A percentile compares a stretch with the other conserved stretches of the same genome.
These are phyloP conservation scores for Fistularia commersonii DNA, from an alignment of 2,797 vertebrate genomes.

Conservation along the genomic window DNA sequence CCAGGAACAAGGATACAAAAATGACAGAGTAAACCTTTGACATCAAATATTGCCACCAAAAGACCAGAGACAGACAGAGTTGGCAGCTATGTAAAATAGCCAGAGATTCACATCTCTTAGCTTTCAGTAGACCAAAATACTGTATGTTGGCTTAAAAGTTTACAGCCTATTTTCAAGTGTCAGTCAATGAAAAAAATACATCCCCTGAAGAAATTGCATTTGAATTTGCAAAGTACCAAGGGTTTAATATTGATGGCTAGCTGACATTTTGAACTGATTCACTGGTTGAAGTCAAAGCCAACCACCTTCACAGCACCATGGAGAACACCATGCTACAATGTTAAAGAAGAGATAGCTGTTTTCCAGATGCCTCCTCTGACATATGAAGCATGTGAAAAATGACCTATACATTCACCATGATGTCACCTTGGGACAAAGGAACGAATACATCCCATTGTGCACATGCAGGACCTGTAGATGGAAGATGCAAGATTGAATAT, in stretches of 20 bases:
- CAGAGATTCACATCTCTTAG: conserved; percentile 61
- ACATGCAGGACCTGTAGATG: conserved; percentile 21
- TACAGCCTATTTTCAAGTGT: conserved; percentile 37
- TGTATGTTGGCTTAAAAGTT: conserved; percentile 6
- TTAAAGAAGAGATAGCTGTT: conserved; percentile 58
- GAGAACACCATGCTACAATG: conserved; percentile 59
- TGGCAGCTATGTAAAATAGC: conserved; percentile 69
- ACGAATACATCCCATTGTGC: conserved; percentile 19
- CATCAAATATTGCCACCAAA: conserved; percentile 68
- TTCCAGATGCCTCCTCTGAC: conserved; percentile 51
- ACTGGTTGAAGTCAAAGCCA: conserved; percentile 62
- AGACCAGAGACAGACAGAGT: conserved; percentile 67
- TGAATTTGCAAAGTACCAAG: conserved; percentile 63
- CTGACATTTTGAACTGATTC: conserved; percentile 73
- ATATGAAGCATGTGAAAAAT: conserved; percentile 60
- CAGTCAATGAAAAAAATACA: conserved; percentile 20
- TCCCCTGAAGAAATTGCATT: conserved; percentile 56
- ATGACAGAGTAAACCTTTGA: conserved; percentile 69
- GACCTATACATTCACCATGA: conserved; percentile 59
- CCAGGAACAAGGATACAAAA: conserved; percentile 73
- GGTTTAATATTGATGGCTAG: conserved; percentile 50
- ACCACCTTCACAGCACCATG: conserved; percentile 53
- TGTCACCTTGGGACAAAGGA: conserved; percentile 38
- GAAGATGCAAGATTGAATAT: conserved; percentile 4
- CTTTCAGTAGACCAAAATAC: conserved; percentile 42